Evolutionary conservation across 2,888 invertebrate genomes (phyloP).

Genomic region (Trisateles emortualis): DNA sequence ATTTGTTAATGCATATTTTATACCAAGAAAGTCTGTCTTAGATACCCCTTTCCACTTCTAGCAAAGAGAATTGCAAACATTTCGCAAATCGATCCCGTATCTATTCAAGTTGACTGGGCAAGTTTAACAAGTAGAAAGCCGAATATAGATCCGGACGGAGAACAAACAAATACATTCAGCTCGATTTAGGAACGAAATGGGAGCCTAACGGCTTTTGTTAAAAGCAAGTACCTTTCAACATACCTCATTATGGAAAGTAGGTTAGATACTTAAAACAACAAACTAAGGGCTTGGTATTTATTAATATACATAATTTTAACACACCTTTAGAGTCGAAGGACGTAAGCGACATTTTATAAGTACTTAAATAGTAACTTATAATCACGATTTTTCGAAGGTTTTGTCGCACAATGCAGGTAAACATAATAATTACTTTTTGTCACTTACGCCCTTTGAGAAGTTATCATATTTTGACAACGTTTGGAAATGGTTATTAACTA

Average conservation of each 20-base stretch:
- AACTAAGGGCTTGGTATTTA: background rate
- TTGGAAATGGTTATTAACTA: too few relatives aligned
- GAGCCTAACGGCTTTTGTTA: slow-evolving; percentile 7
- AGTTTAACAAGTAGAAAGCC: slow-evolving; percentile 49
- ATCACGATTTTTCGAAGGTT: too few relatives aligned
- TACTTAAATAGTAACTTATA: too few relatives aligned
- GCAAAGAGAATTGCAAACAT: slow-evolving; percentile 17
- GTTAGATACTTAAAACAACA: slow-evolving; percentile 1
- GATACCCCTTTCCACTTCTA: too few relatives aligned
- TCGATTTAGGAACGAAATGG: slow-evolving; percentile 9
- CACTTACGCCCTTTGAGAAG: too few relatives aligned
- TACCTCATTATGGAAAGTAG: slow-evolving; percentile 4
- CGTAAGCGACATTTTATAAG: background rate
- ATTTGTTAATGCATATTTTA: too few relatives aligned
- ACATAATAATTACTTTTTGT: too few relatives aligned
- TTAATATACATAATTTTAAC: background rate
- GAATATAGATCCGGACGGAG: slow-evolving; percentile 42
- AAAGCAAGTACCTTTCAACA: background rate
- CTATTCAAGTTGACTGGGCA: slow-evolving; percentile 47
- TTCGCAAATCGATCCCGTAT: slow-evolving; percentile 49
- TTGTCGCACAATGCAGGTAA: too few relatives aligned
- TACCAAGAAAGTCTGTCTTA: too few relatives aligned
- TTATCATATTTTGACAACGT: too few relatives aligned
- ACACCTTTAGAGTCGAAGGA: background rate
- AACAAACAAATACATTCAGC: slow-evolving; percentile 25